A percentile compares a stretch with the other conserved stretches of the same genome.
Conservation (phyloP, 2,888 invertebrate genomes). For the Rhopalosiphum nymphaeae region DNA sequence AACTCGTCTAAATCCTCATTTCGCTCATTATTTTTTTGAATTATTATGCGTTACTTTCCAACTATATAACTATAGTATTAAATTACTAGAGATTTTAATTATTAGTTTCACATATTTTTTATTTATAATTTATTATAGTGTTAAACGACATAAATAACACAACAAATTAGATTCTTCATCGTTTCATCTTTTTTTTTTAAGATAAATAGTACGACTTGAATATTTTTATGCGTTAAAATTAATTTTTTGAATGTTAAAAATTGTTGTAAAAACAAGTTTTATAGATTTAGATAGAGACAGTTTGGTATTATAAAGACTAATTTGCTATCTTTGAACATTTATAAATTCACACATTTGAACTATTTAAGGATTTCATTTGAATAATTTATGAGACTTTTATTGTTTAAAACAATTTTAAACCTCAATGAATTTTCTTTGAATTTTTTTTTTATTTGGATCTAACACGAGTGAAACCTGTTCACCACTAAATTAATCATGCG, state of each 20-base stretch:
- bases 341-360: neutral
- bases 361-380: neutral
- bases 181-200: neutral
- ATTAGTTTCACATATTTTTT: neutral
- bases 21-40: neutral
- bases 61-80: neutral
- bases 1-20: neutral
- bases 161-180: neutral
- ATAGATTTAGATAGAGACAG: neutral
- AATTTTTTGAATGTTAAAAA: neutral
- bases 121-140: neutral
- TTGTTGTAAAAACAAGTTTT: neutral
- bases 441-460: neutral
- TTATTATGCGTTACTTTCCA: neutral
- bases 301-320: neutral
- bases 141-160: neutral
- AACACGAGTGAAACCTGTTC: neutral
- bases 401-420: neutral
- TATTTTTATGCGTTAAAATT: neutral
- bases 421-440: neutral
- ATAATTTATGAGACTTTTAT: neutral
- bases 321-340: neutral
- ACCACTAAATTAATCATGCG: neutral
- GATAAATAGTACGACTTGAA: neutral
- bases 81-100: neutral